Percentiles rank a stretch among this genome's conserved stretches.
Evolutionary conservation across 2,113 vertebrate genomes (phyloP).

Genomic region (Tricholaema leucomelas): DNA sequence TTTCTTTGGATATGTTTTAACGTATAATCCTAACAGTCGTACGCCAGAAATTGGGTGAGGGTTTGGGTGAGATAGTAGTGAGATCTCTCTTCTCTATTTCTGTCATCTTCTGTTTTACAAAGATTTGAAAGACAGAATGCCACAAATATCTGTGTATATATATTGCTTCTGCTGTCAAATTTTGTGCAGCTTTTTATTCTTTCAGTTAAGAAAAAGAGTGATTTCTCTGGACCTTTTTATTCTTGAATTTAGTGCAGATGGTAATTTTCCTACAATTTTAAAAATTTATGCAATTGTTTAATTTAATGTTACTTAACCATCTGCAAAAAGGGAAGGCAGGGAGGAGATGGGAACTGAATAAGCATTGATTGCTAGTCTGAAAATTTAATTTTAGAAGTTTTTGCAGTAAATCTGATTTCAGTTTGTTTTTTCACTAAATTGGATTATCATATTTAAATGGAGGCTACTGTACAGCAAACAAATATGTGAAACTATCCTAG

Average conservation of each 20-base stretch:
- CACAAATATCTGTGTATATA: neutral
- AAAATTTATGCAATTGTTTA: slow-evolving; percentile 76
- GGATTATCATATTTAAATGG: slow-evolving; percentile 76
- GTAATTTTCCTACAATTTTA: slow-evolving; percentile 72
- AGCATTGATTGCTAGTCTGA: slow-evolving; percentile 77
- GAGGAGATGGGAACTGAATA: slow-evolving; percentile 74
- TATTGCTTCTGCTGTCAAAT: slow-evolving; percentile 40
- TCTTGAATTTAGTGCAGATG: slow-evolving; percentile 70
- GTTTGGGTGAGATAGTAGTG: neutral
- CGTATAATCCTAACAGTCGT: slow-evolving; percentile 51
- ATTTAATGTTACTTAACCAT: slow-evolving; percentile 75
- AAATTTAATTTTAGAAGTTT: slow-evolving; percentile 75
- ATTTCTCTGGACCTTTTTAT: slow-evolving; percentile 72
- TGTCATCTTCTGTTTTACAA: slow-evolving; percentile 63
- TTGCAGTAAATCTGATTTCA: slow-evolving; percentile 75
- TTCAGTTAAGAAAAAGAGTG: slow-evolving; percentile 67
- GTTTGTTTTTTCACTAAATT: slow-evolving; percentile 72
- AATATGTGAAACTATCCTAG: slow-evolving; percentile 57
- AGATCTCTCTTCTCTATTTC: slow-evolving; percentile 31
- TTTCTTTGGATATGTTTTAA: slow-evolving; percentile 20
- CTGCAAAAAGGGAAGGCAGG: slow-evolving; percentile 72
- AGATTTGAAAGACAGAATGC: slow-evolving; percentile 51
- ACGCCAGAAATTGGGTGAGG: slow-evolving; percentile 17
- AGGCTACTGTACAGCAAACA: slow-evolving; percentile 5
- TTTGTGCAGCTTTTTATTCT: slow-evolving; percentile 62